Conservation (phyloP, 2,113 vertebrate species). For the Plecturocebus donacophilus region DNA sequence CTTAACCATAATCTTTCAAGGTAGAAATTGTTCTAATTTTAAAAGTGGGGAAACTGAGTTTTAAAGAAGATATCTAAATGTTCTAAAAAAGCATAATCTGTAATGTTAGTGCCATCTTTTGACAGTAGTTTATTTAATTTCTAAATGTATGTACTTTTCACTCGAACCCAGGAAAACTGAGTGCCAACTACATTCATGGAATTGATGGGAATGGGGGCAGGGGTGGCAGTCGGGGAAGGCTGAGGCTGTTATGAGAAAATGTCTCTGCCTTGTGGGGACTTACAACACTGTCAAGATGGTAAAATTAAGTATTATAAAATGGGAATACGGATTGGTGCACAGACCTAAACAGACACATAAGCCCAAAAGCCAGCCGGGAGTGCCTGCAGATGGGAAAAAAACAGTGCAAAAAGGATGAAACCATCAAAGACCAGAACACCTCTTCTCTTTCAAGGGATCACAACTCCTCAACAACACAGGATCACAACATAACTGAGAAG, state of each 20-base stretch:
- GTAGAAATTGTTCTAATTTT: neutral
- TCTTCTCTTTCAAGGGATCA: too few species aligned
- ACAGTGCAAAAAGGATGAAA: too few species aligned
- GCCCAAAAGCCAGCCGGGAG: too few species aligned
- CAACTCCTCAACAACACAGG: too few species aligned
- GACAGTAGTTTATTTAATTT: neutral
- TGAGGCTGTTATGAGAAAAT: neutral
- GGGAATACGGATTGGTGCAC: neutral
- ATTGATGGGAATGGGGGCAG: neutral
- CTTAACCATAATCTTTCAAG: neutral
- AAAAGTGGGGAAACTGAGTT: neutral
- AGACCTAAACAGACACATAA: too few species aligned
- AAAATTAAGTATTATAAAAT: conserved; percentile 25
- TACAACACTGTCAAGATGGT: neutral
- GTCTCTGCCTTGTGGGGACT: neutral
- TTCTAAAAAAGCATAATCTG: neutral
- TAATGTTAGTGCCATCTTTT: neutral
- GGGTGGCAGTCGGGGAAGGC: neutral
- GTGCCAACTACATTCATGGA: neutral
- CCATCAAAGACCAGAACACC: too few species aligned
- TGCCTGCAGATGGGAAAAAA: too few species aligned
- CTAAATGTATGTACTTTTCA: neutral
- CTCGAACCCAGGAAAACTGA: neutral
- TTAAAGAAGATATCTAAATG: neutral
- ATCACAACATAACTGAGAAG: too few species aligned